A percentile compares a stretch with the other conserved stretches of the same genome.
phyloP scores from a whole-genome alignment of 1,140 invertebrate genomes.

The Drosophila orena region DNA sequence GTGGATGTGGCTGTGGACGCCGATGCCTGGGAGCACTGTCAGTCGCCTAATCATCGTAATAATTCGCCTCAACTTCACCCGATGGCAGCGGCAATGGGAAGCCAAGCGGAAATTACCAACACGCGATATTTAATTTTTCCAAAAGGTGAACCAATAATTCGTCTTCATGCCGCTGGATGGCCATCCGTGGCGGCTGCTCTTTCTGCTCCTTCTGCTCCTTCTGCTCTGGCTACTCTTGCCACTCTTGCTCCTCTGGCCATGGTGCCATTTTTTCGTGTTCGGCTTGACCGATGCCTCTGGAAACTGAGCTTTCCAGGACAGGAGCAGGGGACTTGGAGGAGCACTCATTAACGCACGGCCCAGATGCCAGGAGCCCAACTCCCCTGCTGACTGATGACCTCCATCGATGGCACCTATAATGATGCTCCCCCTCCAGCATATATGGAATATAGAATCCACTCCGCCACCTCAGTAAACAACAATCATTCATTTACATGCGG shows the following conservation, averaged over 20 bases:
- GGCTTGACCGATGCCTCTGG: conserved; percentile 24
- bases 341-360: conserved; percentile 45
- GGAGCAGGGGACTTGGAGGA: conserved; percentile 2
- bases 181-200: background rate
- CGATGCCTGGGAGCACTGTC: conserved; percentile 78
- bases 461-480: no score
- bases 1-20: conserved; percentile 61
- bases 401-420: conserved; percentile 9
- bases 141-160: conserved; percentile 81
- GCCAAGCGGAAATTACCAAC: conserved; percentile 81
- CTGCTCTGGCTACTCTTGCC: background rate
- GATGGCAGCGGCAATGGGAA: conserved; percentile 78
- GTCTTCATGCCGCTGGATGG: conserved; percentile 54
- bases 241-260: conserved; percentile 1
- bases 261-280: conserved; percentile 36
- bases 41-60: conserved; percentile 82
- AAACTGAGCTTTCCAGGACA: conserved; percentile 36
- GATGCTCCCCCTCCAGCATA: background rate
- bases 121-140: conserved; percentile 82
- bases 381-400: conserved; percentile 16
- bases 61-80: conserved; percentile 80
- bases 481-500: no score
- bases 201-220: conserved; percentile 1
- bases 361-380: conserved; percentile 25
- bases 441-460: background rate